These are phyloP conservation scores for Rhincodon typus DNA, from an alignment of 2,797 vertebrate genomes.

Conservation along the genomic window DNA sequence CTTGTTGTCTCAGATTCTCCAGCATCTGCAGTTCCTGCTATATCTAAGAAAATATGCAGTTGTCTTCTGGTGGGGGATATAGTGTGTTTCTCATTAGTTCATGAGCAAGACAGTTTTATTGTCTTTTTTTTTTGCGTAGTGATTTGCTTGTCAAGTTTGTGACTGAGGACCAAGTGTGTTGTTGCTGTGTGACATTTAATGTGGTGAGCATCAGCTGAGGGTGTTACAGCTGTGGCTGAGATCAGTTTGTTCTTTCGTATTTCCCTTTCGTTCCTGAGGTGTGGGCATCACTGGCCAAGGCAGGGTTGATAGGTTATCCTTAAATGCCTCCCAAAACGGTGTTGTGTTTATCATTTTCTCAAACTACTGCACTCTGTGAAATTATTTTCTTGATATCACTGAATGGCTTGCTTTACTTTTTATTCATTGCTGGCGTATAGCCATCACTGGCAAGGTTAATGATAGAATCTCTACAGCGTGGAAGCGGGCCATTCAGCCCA, in stretches of 20 bases:
- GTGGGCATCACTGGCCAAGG: background rate
- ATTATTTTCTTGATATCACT: background rate
- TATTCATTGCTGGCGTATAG: no score
- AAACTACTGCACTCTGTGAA: background rate
- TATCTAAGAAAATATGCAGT: background rate
- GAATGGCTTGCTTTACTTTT: background rate
- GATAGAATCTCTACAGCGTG: no score
- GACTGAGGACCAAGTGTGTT: no score
- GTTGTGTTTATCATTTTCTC: background rate
- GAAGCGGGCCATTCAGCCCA: no score
- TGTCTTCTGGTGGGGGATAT: background rate
- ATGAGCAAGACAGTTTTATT: background rate
- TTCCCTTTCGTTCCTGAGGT: background rate
- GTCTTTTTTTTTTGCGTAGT: background rate
- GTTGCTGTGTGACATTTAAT: no score
- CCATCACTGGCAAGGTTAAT: no score
- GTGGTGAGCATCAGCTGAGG: background rate
- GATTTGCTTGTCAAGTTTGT: conserved; percentile 29
- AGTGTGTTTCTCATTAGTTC: conserved; percentile 12
- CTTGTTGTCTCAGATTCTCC: no score
- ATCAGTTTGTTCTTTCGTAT: background rate
- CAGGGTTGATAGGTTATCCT: background rate
- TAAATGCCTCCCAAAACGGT: background rate
- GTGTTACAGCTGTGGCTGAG: background rate
- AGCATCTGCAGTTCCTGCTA: no score